Conservation (phyloP, 2,888 invertebrate genomes). For the Pecten maximus region DNA sequence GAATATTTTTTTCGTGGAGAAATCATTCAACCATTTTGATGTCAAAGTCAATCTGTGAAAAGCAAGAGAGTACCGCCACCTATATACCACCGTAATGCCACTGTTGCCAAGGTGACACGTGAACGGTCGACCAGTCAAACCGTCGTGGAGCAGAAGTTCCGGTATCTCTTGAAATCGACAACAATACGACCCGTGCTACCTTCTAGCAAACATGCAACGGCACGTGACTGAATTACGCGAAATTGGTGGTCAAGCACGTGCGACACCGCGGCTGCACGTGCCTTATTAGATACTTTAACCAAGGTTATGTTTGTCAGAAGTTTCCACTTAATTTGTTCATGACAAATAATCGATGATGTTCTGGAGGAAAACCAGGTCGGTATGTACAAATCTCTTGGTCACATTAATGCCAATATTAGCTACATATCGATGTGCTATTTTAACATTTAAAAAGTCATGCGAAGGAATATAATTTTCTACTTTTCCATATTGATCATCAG, state of each 20-base stretch:
- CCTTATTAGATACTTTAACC: constrained; percentile 22
- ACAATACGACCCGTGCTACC: constrained; percentile 29
- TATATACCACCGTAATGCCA: not conserved
- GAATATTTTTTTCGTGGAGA: not conserved
- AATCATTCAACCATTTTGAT: constrained; percentile 17
- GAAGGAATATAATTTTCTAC: too few relatives aligned
- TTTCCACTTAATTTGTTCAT: constrained; percentile 27
- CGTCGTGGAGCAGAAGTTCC: constrained; percentile 35
- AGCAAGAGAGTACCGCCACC: not conserved
- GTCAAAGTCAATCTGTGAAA: constrained; percentile 13
- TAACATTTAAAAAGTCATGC: too few relatives aligned
- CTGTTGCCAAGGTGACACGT: not conserved
- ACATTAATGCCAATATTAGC: too few relatives aligned
- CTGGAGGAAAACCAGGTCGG: not conserved
- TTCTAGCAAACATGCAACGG: constrained; percentile 44
- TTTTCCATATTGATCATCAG: too few relatives aligned
- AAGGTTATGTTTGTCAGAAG: constrained; percentile 28
- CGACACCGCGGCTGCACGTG: constrained; percentile 47
- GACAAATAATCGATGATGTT: constrained; percentile 6
- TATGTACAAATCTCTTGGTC: not conserved
- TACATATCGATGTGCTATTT: too few relatives aligned
- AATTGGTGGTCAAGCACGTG: constrained; percentile 32
- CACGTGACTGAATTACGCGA: constrained; percentile 49
- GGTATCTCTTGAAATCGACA: constrained; percentile 26
- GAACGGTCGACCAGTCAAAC: constrained; percentile 28